Conservation (phyloP, 1,140 invertebrate genomes). For the Anastatus disparis region DNA sequence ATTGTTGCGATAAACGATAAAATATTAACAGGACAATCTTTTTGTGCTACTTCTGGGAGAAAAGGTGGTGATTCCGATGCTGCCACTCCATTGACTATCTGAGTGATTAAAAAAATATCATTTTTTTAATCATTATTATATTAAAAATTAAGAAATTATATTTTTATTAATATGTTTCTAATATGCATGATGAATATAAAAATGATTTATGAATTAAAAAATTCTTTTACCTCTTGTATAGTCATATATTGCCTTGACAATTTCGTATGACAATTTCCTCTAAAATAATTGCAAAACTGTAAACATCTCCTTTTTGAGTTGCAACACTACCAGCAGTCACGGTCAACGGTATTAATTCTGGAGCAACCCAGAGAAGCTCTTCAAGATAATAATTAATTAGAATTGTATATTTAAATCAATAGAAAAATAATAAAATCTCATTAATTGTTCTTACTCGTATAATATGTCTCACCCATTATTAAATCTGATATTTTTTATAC, state of each 20-base stretch:
- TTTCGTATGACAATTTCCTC: constrained; percentile 87
- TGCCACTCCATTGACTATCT: constrained; percentile 79
- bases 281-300: constrained; percentile 87
- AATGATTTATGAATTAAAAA: too few relatives aligned
- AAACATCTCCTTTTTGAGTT: constrained; percentile 87
- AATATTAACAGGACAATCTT: constrained; percentile 76
- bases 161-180: too few relatives aligned
- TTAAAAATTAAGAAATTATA: too few relatives aligned
- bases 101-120: constrained; percentile 59
- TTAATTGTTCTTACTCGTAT: constrained; percentile 72
- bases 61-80: constrained; percentile 78
- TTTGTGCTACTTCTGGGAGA: constrained; percentile 75
- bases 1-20: constrained; percentile 80
- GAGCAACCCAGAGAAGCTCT: constrained; percentile 86
- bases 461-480: constrained; percentile 79
- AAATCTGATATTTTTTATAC: too few relatives aligned
- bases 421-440: too few relatives aligned
- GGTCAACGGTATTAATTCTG: constrained; percentile 78
- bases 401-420: too few relatives aligned
- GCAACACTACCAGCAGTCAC: constrained; percentile 77
- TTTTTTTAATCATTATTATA: too few relatives aligned
- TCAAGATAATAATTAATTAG: background rate
- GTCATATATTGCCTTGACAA: constrained; percentile 67
- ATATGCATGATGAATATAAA: too few relatives aligned
- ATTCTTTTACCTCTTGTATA: constrained; percentile 54